Base-by-base conservation (phyloP, 2,113 vertebrate genomes). In the Geococcyx californianus region DNA sequence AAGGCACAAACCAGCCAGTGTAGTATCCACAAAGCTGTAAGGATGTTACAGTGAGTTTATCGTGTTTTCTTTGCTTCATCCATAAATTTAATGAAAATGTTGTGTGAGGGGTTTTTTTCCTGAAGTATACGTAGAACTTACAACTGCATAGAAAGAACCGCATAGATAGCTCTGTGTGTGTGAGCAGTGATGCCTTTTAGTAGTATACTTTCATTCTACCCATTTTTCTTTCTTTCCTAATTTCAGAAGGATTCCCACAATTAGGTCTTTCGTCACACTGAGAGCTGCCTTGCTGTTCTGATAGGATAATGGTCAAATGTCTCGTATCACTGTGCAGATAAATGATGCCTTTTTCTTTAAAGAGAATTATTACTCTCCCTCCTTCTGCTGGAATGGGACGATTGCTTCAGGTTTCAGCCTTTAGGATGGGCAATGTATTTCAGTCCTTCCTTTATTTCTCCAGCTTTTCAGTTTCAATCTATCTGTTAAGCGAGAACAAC, bases 391-490 rank as follows among this genome's bases (percentile, higher is more conserved):
- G 12, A 95, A 90, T 42, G 11, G 12, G 13, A 14, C n/a, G 82
- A 84, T 79, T 93, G 83, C 63, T 73, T 87, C 64, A 59, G 26
- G 19, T 90, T 88, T 90, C 80, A 95, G 66, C 84, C 47, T 86
- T 81, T 62, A 75, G 86, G 56, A 28, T 90, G 69, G 66, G 58
- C 20, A 90, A 78, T 78, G 78, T 89, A 40, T 84, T 87, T 96
- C 56, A 82, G 45, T 62, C 49, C 23, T 89, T 92, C 28, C 14
- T 45, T 67, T 69, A 58, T 76, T 84, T 83, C 79, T 88, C 12
- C 60, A 89, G 52, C 40, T 87, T 93, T 96, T 90, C 64, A 38
- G 47, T 60, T 93, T 87, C 56, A 87, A 89, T 59, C 47, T 36
- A 81, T 78, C 64, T 90, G 60, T 72, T 88, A 87, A 88, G 90